Evolutionary conservation across 2,888 invertebrate genomes (phyloP).

Genomic region (Leptopterna dolabrata): DNA sequence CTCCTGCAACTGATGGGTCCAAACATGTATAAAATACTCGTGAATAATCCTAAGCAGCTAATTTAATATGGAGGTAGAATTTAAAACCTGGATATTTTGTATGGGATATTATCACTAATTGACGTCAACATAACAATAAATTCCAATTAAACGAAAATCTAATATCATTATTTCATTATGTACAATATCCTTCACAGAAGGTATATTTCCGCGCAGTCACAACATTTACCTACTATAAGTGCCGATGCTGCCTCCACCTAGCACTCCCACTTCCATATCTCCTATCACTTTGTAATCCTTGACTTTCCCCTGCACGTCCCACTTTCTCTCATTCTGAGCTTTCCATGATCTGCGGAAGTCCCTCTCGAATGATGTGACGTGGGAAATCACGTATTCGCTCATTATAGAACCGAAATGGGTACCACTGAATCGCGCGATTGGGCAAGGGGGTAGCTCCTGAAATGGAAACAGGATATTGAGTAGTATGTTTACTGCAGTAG

Average conservation of each 20-base stretch:
- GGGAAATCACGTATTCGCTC: constrained; percentile 50
- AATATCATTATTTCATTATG: too few relatives aligned
- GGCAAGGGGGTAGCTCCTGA: constrained; percentile 22
- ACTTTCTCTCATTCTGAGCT: constrained; percentile 41
- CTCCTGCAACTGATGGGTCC: constrained; percentile 22
- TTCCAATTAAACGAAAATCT: too few relatives aligned
- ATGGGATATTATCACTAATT: too few relatives aligned
- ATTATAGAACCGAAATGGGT: constrained; percentile 44
- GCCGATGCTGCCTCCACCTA: constrained; percentile 41
- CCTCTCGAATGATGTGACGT: constrained; percentile 47
- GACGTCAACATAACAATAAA: background rate
- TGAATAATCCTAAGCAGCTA: too few relatives aligned
- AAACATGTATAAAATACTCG: background rate
- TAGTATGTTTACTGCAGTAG: too few relatives aligned
- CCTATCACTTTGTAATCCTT: constrained; percentile 21
- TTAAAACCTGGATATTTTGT: too few relatives aligned
- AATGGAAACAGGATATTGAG: background rate
- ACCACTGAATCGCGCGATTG: constrained; percentile 48
- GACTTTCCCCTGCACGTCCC: constrained; percentile 31
- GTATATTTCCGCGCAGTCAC: background rate
- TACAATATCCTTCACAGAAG: too few relatives aligned
- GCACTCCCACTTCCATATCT: constrained; percentile 39
- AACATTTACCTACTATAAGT: constrained; percentile 7
- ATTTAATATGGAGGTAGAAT: too few relatives aligned
- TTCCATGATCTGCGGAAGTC: constrained; percentile 7